Evolutionary conservation across 2,888 invertebrate genomes (phyloP), one percentile per base, ranked within the genome.

Genomic region (Sarcophaga carnaria): DNA sequence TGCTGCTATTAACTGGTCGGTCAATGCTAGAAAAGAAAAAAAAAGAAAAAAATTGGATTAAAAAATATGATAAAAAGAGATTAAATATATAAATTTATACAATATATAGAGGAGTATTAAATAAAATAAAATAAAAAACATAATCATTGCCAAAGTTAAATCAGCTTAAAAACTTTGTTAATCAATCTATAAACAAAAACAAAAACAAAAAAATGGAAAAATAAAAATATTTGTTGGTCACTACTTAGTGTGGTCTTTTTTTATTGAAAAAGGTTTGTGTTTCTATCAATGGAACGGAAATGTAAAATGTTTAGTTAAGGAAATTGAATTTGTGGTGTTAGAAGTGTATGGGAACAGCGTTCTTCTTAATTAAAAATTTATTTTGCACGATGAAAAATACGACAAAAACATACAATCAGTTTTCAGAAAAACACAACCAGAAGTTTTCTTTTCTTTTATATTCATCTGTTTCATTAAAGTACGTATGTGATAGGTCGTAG

Each of bases 131-230:
- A 37, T 74, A 22, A 74, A 69, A 37, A 59, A 63, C 37, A 72
- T 4, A 37, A 37, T 37, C 37, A 37, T 37, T 37, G 49, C 54
- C 49, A 80, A 76, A 76, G 69, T 45, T 78, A 81, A 74, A 78
- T 72, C 80, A 81, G 87, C 84, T 87, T 83, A 79, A 71, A 80
- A 78, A 77, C 37, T 86, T 86, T 62, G 59, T 37, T 77, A 69
- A 80, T 49, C 74, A 59, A 74, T 66, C 60, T 80, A 27, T 60
- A 69, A 83, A 74, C 27, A 79, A 54, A 54, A 54, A 37, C 8
- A 37, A 37, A 37, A 0, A 5, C 0, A 5, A 27, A 27, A 22
- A 1, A 27, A 25, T 3, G 3, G 4, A 25, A 25, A 0, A 25
- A 4, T 25, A 25, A 79, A 59, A 22, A 79, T 79, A 64, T 64